These are phyloP conservation scores for Geophilus truncorum DNA, from an alignment of 2,888 invertebrate genomes.

Conservation along the genomic window DNA sequence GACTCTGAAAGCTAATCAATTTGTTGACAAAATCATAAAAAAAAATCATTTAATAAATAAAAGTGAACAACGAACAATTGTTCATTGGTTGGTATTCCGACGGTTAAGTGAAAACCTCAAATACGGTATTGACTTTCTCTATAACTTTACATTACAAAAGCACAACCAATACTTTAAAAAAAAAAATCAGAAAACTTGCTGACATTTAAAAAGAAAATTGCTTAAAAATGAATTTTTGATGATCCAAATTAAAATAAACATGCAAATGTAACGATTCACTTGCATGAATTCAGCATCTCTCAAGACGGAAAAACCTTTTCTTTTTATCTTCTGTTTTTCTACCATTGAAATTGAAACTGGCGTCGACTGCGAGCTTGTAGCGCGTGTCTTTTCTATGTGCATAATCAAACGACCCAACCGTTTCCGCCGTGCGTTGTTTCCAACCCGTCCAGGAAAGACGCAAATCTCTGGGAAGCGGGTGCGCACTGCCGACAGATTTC, in stretches of 20 bases:
- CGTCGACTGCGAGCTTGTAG: neutral
- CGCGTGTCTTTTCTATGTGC: neutral
- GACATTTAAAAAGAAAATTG: neutral
- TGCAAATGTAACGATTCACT: neutral
- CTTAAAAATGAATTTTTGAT: neutral
- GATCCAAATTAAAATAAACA: neutral
- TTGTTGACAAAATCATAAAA: too few species aligned
- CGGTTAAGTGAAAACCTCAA: too few species aligned
- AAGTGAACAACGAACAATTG: too few species aligned
- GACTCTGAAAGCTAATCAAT: too few species aligned
- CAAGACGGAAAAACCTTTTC: neutral
- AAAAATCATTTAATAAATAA: too few species aligned
- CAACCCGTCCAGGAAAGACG: slow-evolving; percentile 25
- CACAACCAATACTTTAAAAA: neutral
- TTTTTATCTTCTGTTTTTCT: neutral
- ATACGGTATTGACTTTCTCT: too few species aligned
- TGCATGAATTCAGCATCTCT: neutral
- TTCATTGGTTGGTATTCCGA: too few species aligned
- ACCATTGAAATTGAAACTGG: neutral
- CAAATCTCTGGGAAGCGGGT: slow-evolving; percentile 27
- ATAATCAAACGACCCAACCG: slow-evolving; percentile 20
- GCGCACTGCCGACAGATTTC: slow-evolving; percentile 27
- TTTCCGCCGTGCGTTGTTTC: slow-evolving; percentile 21
- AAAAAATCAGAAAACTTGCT: too few species aligned
- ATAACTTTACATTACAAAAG: too few species aligned